phyloP scores from a whole-genome alignment of 2,113 vertebrate species.

The Aspidoscelis tigris region DNA sequence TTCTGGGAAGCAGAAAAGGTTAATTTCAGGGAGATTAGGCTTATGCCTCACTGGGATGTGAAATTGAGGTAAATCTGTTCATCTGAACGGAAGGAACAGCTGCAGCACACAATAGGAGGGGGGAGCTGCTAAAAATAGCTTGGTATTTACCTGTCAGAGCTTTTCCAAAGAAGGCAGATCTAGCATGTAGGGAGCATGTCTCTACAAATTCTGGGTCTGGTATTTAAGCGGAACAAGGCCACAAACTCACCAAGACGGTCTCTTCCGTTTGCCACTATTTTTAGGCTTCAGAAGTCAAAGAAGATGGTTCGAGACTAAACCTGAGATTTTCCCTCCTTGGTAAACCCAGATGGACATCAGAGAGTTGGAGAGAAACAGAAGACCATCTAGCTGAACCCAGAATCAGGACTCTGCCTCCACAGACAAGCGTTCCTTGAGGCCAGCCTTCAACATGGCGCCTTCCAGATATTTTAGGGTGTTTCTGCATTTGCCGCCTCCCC shows the following conservation, averaged over 20 bases:
- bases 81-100: slow-evolving; percentile 42
- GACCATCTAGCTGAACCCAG: neutral
- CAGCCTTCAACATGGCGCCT: neutral
- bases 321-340: neutral
- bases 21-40: slow-evolving; percentile 66
- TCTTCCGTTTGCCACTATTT: neutral
- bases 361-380: neutral
- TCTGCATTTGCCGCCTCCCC: no score
- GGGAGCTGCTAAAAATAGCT: slow-evolving; percentile 56
- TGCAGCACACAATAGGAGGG: accelerated
- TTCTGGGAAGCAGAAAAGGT: slow-evolving; percentile 35
- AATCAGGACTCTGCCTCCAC: no score
- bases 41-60: slow-evolving; percentile 31
- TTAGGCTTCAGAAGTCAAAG: neutral
- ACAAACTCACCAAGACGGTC: neutral
- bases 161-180: accelerated
- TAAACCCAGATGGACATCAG: neutral
- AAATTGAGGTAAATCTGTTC: slow-evolving; percentile 58
- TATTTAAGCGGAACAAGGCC: neutral
- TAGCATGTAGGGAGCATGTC: neutral
- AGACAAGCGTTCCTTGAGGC: no score
- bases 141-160: slow-evolving; percentile 58
- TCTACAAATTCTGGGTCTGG: neutral
- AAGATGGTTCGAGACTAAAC: neutral
- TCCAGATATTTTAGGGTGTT: neutral